Evolutionary conservation across 23 tunicate genomes (phyloP).

Genomic region (Ascidia mentula): DNA sequence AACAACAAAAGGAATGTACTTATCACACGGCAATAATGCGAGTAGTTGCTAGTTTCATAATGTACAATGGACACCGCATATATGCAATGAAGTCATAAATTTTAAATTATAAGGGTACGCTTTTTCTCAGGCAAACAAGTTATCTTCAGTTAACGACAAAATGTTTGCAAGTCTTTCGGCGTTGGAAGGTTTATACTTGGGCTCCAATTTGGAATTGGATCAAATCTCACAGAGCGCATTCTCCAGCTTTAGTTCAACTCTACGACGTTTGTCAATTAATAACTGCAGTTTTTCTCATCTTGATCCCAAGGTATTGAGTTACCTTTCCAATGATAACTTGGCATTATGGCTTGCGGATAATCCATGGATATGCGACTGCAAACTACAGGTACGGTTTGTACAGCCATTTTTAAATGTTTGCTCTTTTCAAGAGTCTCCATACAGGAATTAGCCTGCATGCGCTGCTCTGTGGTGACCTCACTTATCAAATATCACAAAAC

Average conservation of each 20-base stretch:
- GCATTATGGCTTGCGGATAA: conserved; percentile 53
- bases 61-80: too few species aligned
- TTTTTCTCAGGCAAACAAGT: conserved; percentile 21
- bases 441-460: background rate
- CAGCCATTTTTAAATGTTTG: background rate
- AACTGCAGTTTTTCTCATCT: conserved; percentile 29
- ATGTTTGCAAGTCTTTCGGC: conserved; percentile 18
- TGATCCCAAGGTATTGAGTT: conserved; percentile 26
- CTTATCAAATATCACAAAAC: background rate
- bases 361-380: conserved; percentile 79
- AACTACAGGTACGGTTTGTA: conserved; percentile 32
- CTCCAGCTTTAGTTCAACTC: conserved; percentile 5
- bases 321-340: conserved; percentile 21
- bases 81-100: too few species aligned
- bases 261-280: conserved; percentile 41
- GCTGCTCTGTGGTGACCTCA: background rate
- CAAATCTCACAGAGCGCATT: conserved; percentile 33
- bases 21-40: too few species aligned
- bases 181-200: conserved; percentile 29
- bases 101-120: background rate
- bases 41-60: too few species aligned
- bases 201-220: conserved; percentile 19
- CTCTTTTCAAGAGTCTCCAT: background rate
- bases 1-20: too few species aligned
- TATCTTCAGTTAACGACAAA: conserved; percentile 11